Percentiles rank a stretch among this genome's conserved stretches.
Conservation (phyloP, 2,888 invertebrate genomes). For the Conops quadrifasciatus region DNA sequence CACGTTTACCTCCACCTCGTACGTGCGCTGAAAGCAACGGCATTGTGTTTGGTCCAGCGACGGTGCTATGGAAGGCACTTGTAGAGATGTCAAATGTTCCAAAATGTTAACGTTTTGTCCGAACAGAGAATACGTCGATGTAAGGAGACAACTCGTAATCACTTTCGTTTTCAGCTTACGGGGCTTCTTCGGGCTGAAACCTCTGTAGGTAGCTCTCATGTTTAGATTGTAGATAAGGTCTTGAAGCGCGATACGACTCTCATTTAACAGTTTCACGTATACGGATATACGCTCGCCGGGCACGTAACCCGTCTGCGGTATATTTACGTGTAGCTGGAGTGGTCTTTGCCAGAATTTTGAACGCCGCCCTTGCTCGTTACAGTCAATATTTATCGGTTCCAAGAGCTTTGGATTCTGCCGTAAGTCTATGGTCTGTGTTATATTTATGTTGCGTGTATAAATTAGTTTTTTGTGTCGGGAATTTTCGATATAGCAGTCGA, state of each 20-base stretch:
- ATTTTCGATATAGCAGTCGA: slow-evolving; percentile 49
- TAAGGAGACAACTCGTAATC: slow-evolving; percentile 45
- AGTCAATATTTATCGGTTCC: slow-evolving; percentile 10
- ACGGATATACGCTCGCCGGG: slow-evolving; percentile 54
- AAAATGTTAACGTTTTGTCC: slow-evolving; percentile 42
- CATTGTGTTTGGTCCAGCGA: slow-evolving; percentile 47
- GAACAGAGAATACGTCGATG: slow-evolving; percentile 45
- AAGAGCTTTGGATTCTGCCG: slow-evolving; percentile 33
- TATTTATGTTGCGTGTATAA: slow-evolving; percentile 13
- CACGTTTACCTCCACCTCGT: slow-evolving; percentile 55
- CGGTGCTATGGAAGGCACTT: slow-evolving; percentile 51
- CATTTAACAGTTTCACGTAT: slow-evolving; percentile 52
- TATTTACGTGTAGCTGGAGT: slow-evolving; percentile 50
- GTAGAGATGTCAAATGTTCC: slow-evolving; percentile 52
- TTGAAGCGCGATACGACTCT: slow-evolving; percentile 47
- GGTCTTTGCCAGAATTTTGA: slow-evolving; percentile 55
- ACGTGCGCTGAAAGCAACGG: slow-evolving; percentile 52
- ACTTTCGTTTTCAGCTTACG: slow-evolving; percentile 44
- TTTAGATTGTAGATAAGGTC: slow-evolving; percentile 52
- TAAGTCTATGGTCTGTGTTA: slow-evolving; percentile 7
- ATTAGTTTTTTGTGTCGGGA: slow-evolving; percentile 39
- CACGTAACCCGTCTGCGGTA: slow-evolving; percentile 51
- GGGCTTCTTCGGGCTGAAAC: slow-evolving; percentile 42
- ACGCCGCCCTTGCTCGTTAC: slow-evolving; percentile 24
- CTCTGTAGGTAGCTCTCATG: slow-evolving; percentile 49